Base-by-base conservation (phyloP, 2,888 invertebrate species). In the Aplocera efformata region DNA sequence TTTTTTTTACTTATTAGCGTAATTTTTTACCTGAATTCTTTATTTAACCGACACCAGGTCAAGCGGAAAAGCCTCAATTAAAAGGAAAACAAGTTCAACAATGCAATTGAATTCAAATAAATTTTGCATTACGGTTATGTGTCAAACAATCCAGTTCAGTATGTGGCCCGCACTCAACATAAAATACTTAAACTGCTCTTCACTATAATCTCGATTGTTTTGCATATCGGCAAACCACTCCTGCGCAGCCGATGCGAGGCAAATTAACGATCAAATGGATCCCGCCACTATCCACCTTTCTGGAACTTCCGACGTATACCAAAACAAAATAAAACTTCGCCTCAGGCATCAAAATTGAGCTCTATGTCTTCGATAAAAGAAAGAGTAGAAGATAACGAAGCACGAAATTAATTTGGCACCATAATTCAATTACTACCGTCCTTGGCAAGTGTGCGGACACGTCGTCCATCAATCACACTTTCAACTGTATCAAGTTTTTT, bases 401-500 rank as follows among this genome's bases (percentile, higher is more conserved):
- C 53, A 59, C 53, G 51, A 61, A 60, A 61, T 61, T 59, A 72
- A 65, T 68, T 74, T 75, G 71, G 74, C 72, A 71, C 68, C 73
- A 72, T 79, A 79, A 84, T 84, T 85, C 80, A 85, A 85, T 85
- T 84, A 81, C 64, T 45, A 53, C 57, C 64, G 67, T 73, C 72
- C 72, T 72, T 72, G 72, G 61, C 64, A 63, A 72, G 74, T 70
- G 66, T 59, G 74, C 68, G 66, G 68, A 67, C 72, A 62, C 55
- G 47, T 56, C 58, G 53, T 66, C 65, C 81, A 86, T 86, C 81
- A 85, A 86, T 86, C 86, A 85, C 74, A 80, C 67, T 83, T 85
- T 81, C 63, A 86, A 84, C 77, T 83, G 80, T 85, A 83, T 77
- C 82, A 76, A 65, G 77, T 72, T 82, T 82, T 79, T 79, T 74